These are phyloP conservation scores for Oryctes rhinoceros DNA, from an alignment of 1,140 invertebrate genomes.

Conservation along the genomic window DNA sequence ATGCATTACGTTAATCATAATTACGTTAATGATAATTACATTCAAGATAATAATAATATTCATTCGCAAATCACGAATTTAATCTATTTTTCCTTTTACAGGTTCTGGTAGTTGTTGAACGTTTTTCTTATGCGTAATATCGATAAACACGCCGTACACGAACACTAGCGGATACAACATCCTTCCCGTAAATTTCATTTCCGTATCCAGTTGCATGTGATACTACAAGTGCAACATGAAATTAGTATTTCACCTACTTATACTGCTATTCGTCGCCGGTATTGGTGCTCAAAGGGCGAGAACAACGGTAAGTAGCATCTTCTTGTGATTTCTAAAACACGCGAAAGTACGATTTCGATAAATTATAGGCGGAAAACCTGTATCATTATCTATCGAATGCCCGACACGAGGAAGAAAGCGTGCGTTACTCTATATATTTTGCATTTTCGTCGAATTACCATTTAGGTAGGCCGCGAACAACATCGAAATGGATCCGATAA, in stretches of 20 bases:
- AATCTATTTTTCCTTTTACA: neutral
- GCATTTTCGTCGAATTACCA: neutral
- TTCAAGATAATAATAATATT: too few species aligned
- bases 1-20: too few species aligned
- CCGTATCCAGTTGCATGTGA: neutral
- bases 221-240: neutral
- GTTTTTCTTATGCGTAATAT: neutral
- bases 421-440: neutral
- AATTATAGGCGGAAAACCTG: neutral
- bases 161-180: neutral
- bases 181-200: neutral
- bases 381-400: neutral
- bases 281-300: constrained; percentile 20
- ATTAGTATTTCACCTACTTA: neutral
- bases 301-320: constrained; percentile 12
- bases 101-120: neutral
- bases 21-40: too few species aligned
- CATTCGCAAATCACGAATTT: neutral
- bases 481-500: neutral
- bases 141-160: neutral
- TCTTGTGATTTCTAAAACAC: neutral
- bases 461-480: neutral
- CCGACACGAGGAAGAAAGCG: neutral
- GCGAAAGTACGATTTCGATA: neutral
- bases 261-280: neutral